Evolutionary conservation across 2,888 invertebrate genomes (phyloP).

Genomic region (Sisyra nigra): DNA sequence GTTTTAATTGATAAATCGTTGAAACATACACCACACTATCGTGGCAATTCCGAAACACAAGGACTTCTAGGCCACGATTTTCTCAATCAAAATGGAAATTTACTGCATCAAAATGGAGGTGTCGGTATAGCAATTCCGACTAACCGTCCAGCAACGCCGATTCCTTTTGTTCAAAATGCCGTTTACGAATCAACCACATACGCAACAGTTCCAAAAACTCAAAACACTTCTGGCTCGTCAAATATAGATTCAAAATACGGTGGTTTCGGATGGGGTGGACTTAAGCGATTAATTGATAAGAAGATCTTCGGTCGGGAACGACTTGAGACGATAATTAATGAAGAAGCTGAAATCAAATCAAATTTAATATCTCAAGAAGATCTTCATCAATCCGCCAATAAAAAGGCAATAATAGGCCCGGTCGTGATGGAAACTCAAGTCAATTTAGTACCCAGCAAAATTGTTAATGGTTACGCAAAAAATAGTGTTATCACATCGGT

Average conservation of each 20-base stretch:
- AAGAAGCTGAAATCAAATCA: slow-evolving; percentile 12
- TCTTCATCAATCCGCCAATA: slow-evolving; percentile 20
- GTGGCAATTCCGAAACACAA: slow-evolving; percentile 29
- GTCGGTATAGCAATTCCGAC: slow-evolving; percentile 18
- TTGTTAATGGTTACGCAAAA: slow-evolving; percentile 28
- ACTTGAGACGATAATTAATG: slow-evolving; percentile 9
- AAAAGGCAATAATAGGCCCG: slow-evolving; percentile 6
- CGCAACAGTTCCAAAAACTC: slow-evolving; percentile 22
- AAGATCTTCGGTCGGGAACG: slow-evolving; percentile 15
- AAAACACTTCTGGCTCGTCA: slow-evolving; percentile 20
- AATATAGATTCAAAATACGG: slow-evolving; percentile 15
- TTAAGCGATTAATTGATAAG: slow-evolving; percentile 29
- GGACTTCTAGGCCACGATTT: slow-evolving; percentile 33
- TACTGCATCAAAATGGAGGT: slow-evolving; percentile 8
- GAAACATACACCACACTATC: slow-evolving; percentile 31
- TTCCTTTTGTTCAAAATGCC: slow-evolving; percentile 59
- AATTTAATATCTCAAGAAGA: slow-evolving; percentile 17
- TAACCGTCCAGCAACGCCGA: slow-evolving; percentile 37
- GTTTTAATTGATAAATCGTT: slow-evolving; percentile 44
- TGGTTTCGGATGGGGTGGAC: slow-evolving; percentile 32
- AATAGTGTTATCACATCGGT: slow-evolving; percentile 33
- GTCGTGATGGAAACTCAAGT: slow-evolving; percentile 35
- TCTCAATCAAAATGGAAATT: slow-evolving; percentile 21
- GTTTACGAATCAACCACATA: slow-evolving; percentile 29
- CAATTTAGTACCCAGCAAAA: slow-evolving; percentile 32